phyloP scores from a whole-genome alignment of 37 sponge, comb jelly and placozoan genomes.

The Chondrilla cf. caribensis region DNA sequence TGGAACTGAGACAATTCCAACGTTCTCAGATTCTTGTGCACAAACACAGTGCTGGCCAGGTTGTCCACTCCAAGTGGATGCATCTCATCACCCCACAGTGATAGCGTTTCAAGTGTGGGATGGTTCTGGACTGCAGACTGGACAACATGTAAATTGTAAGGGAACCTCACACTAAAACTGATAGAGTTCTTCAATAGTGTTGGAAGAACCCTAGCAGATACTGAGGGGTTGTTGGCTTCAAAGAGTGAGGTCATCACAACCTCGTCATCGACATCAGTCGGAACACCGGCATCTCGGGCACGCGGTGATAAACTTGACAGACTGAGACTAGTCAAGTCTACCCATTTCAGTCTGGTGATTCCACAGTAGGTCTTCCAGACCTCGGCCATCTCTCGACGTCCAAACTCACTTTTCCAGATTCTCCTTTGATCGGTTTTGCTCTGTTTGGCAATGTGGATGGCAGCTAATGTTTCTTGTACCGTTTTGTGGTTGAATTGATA shows the following conservation, averaged over 20 bases:
- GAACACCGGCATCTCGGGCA: too few species aligned
- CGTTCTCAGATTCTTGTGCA: too few species aligned
- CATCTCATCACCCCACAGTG: too few species aligned
- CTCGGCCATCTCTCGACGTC: slow-evolving; percentile 4
- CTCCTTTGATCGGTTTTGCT: neutral
- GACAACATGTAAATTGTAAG: too few species aligned
- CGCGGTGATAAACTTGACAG: neutral
- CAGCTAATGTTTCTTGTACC: slow-evolving; percentile 2
- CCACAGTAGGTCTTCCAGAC: slow-evolving; percentile 11
- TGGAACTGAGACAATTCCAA: too few species aligned
- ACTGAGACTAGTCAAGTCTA: neutral
- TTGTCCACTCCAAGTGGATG: too few species aligned
- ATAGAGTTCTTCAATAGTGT: too few species aligned
- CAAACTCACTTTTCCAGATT: neutral
- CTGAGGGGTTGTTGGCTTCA: neutral
- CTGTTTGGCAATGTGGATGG: neutral
- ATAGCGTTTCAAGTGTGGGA: too few species aligned
- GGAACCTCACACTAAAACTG: too few species aligned
- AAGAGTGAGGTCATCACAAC: neutral
- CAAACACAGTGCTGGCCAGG: too few species aligned
- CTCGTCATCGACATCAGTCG: neutral
- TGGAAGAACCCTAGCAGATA: too few species aligned
- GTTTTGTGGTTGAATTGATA: slow-evolving; percentile 14
- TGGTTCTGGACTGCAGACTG: too few species aligned
- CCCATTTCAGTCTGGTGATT: neutral